Conservation (phyloP, 2,113 vertebrate species). For the Bubalus kerabau region DNA sequence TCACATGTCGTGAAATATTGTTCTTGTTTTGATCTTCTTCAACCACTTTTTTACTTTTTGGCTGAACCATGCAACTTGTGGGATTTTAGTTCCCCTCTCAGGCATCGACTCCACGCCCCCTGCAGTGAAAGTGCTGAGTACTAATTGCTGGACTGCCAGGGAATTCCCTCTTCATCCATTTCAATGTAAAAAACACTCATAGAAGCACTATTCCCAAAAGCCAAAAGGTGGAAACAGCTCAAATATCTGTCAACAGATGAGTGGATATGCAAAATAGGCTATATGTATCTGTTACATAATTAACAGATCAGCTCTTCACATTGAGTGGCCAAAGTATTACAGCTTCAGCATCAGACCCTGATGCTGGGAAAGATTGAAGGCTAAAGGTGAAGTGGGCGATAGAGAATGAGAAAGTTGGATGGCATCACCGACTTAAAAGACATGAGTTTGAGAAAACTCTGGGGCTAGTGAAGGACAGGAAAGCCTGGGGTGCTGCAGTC, state of each 20-base stretch:
- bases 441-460: background rate
- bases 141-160: background rate
- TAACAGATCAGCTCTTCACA: background rate
- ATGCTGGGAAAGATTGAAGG: background rate
- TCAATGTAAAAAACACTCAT: background rate
- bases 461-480: background rate
- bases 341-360: background rate
- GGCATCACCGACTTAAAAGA: background rate
- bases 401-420: background rate
- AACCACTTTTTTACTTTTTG: background rate
- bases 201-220: background rate
- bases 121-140: background rate
- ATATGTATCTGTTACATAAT: background rate
- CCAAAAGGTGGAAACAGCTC: background rate
- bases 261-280: background rate
- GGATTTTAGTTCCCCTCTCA: background rate
- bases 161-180: background rate
- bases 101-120: rapidly evolving
- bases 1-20: background rate
- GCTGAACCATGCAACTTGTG: background rate
- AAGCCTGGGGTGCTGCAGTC: background rate
- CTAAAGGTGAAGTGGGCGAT: background rate
- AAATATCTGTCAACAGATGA: background rate
- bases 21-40: background rate
- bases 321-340: background rate